Evolutionary conservation across 2,113 vertebrate species (phyloP), one percentile per base, ranked within the genome.

Genomic region (Brachionichthys hirsutus): DNA sequence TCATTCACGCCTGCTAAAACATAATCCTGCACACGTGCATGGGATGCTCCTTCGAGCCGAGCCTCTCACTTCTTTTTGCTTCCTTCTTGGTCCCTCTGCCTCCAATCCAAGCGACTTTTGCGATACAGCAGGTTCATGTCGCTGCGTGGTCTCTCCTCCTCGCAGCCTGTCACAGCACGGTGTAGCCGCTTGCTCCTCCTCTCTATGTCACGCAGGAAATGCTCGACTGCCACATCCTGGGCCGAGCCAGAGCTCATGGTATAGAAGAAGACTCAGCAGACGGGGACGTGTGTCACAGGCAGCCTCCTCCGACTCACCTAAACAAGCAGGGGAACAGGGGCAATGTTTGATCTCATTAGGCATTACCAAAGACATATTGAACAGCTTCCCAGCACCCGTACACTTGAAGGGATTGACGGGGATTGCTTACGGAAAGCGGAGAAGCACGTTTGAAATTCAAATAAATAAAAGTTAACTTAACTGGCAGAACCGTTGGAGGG

Each of bases 121-220:
- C 91, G 91, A 78, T 93, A 92, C 66, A 93, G 86, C 69, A 92
- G 88, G 87, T 92, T 93, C 92, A 93, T 93, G 88, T 92, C 90
- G 85, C 89, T 84, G 78, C 82, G 71, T 63, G 87, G 83, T 82
- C 80, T 78, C 75, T 86, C 86, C 77, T 89, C 89, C 77, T 90
- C 87, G 60, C 89, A 90, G 83, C 90, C 91, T 69, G 88, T 92
- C 84, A 93, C 91, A 90, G 90, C 82, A 58, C 87, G 91, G 87
- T 92, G 91, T 41, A 91, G 87, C 89, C 89, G 89, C 88, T 90
- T 88, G 82, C 91, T 91, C 82, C 90, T 87, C 88, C 91, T 85
- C 83, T 93, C 92, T 90, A 93, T 92, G 90, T 91, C 91, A 90
- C 90, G 91, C 91, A 93, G 85, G 89, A 93, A 93, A 88, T 90